Evolutionary conservation across 2,888 invertebrate genomes (phyloP), one percentile per base, ranked within the genome.

Genomic region (Tetranychus truncatus): DNA sequence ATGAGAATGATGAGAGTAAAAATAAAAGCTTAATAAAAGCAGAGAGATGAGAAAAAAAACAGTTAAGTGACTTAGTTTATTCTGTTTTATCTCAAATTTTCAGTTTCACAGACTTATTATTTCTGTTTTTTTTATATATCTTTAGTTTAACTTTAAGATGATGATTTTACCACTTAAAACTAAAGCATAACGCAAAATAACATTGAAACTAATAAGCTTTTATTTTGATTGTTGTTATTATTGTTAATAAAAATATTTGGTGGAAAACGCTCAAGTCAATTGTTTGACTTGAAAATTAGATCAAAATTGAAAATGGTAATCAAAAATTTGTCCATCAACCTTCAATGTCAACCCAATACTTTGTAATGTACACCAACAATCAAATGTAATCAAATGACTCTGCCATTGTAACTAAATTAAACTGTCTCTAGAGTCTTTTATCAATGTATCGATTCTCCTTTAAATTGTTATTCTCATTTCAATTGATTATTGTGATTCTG

Each of bases 21-120:
- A 69, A 20, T 69, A 55, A 55, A 55, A 55, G 55, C 55, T 55
- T 55, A 55, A 55, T 55, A 55, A 55, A 55, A 55, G 55, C 11
- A 15, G 9, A 15, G 55, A 15, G 55, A 55, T 15, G 15, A 46
- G 15, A 55, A 55, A 15, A 11, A 55, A 15, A 55, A 55, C 55
- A 55, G 55, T 55, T 55, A 55, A 55, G 55, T 55, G 55, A 55
- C 55, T 55, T 55, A 55, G 15, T 15, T 55, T 55, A 55, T 55
- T 55, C 55, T 55, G 55, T 55, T 55, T 55, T 55, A 55, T 55
- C 55, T 55, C 55, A 55, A 55, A 55, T 55, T 55, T 55, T 55
- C 55, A 55, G 55, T 55, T 55, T 55, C 55, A 55, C 55, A 55
- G 55, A 55, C 55, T 55, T 55, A 55, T 15, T 55, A 55, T 55